Evolutionary conservation across 2,113 vertebrate genomes (phyloP).

Genomic region (Steatornis caripensis): DNA sequence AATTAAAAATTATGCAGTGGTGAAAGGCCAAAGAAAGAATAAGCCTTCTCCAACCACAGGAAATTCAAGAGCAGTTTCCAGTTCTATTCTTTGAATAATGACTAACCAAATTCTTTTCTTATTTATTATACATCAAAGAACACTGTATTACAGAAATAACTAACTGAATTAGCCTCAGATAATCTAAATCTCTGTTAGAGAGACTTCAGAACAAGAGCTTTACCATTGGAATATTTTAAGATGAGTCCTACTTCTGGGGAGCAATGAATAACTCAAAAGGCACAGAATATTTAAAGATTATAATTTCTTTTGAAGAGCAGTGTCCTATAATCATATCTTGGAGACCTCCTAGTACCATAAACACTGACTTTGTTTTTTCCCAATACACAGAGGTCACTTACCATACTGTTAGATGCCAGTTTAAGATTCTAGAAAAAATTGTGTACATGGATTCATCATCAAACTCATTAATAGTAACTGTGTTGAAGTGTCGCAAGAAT

Average conservation of each 20-base stretch:
- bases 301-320: neutral
- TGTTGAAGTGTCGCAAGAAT: constrained; percentile 87
- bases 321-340: neutral
- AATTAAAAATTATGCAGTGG: neutral
- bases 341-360: neutral
- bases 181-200: neutral
- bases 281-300: neutral
- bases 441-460: constrained; percentile 86
- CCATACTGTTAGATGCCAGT: constrained; percentile 86
- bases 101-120: neutral
- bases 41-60: neutral
- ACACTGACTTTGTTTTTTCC: neutral
- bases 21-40: neutral
- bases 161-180: neutral
- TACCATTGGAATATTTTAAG: neutral
- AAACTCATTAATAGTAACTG: constrained; percentile 89
- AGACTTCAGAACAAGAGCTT: neutral
- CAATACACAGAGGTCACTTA: constrained; percentile 44
- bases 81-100: neutral
- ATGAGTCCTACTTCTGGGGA: neutral
- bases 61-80: neutral
- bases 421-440: constrained; percentile 88
- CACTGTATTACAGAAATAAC: neutral
- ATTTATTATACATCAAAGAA: neutral
- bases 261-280: neutral